phyloP scores from a whole-genome alignment of 2,797 vertebrate species.

The Microctenopoma lineatum region DNA sequence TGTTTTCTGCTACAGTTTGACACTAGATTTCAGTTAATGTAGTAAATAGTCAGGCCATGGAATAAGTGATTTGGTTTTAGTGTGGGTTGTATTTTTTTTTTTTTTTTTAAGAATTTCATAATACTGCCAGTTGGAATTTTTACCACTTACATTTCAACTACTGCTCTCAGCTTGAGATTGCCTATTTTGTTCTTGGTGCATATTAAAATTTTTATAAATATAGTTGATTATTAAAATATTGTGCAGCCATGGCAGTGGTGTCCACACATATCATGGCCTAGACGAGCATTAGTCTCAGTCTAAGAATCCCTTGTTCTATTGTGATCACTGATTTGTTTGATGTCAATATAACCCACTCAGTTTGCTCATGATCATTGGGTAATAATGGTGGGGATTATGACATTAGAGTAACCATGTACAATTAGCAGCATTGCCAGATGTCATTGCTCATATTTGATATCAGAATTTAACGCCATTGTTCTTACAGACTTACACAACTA shows the following conservation, averaged over 20 bases:
- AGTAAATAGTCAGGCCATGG: constrained; percentile 12
- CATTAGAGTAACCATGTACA: not conserved
- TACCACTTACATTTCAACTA: not conserved
- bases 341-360: not conserved
- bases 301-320: not conserved
- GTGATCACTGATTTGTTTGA: not conserved
- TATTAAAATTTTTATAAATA: not conserved
- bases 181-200: not conserved
- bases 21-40: constrained; percentile 29
- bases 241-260: not conserved
- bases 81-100: constrained; percentile 2
- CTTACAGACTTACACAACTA: constrained; percentile 5
- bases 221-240: constrained; percentile 3
- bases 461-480: not conserved
- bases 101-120: constrained; percentile 11
- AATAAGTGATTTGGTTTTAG: constrained; percentile 15
- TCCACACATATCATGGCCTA: not conserved
- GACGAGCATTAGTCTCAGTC: not conserved
- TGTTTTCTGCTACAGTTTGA: constrained; percentile 11
- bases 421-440: constrained; percentile 10
- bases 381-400: not conserved
- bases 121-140: constrained; percentile 3
- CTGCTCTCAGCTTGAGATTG: not conserved
- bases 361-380: constrained; percentile 7
- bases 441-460: constrained; percentile 1